A percentile compares a stretch with the other conserved stretches of the same genome.
These are phyloP conservation scores for Syngnathus rostellatus DNA, from an alignment of 2,797 vertebrate genomes.

Conservation along the genomic window DNA sequence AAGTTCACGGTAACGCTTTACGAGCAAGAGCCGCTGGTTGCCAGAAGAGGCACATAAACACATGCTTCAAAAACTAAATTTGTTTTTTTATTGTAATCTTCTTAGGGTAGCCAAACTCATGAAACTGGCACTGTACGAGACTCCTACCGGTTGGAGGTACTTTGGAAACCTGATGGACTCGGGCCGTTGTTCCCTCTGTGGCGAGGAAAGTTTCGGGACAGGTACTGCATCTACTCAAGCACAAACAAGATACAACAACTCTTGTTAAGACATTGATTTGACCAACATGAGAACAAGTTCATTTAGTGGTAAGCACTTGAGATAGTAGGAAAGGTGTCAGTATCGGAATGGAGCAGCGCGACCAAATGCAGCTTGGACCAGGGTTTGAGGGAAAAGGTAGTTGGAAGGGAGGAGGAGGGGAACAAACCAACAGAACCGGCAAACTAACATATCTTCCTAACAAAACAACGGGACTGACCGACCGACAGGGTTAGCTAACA, in stretches of 20 bases:
- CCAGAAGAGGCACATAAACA: slow-evolving; percentile 5
- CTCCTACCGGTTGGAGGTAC: slow-evolving; percentile 93
- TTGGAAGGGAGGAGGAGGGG: too few species aligned
- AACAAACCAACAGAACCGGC: too few species aligned
- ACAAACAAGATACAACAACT: not conserved
- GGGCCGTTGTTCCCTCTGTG: slow-evolving; percentile 92
- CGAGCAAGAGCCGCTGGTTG: slow-evolving; percentile 14
- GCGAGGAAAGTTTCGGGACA: slow-evolving; percentile 97
- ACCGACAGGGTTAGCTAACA: too few species aligned
- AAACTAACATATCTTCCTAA: too few species aligned
- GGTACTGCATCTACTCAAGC: slow-evolving; percentile 60
- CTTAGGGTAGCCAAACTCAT: slow-evolving; percentile 90
- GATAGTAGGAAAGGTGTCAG: not conserved
- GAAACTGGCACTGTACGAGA: slow-evolving; percentile 95
- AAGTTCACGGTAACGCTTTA: slow-evolving; percentile 45
- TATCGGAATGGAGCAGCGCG: too few species aligned
- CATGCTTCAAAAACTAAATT: not conserved
- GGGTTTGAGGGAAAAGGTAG: too few species aligned
- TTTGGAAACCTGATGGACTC: slow-evolving; percentile 98
- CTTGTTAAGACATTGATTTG: not conserved
- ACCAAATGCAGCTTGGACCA: too few species aligned
- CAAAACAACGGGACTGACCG: too few species aligned
- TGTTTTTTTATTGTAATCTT: slow-evolving; percentile 10
- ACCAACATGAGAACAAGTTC: not conserved
- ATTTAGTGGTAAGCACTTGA: not conserved